Evolutionary conservation across 1,140 invertebrate species (phyloP).

Genomic region (Ostrea edulis): DNA sequence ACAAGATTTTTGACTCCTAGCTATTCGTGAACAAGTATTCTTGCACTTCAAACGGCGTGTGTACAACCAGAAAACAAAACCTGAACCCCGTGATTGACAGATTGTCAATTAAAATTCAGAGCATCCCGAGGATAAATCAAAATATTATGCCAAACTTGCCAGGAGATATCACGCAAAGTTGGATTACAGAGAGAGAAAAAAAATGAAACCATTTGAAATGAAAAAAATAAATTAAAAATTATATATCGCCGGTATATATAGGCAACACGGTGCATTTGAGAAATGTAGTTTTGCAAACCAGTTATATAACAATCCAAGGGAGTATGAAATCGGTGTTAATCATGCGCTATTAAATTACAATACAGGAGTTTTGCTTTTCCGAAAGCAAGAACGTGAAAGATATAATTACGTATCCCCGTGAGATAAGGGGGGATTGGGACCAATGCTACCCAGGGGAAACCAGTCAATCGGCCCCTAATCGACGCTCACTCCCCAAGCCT

Average conservation of each 20-base stretch:
- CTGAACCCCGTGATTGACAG: no score
- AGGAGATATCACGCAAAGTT: not conserved
- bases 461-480: not conserved
- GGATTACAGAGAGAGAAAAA: not conserved
- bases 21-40: not conserved
- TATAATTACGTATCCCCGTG: no score
- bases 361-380: not conserved
- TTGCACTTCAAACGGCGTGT: not conserved
- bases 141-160: constrained; percentile 20
- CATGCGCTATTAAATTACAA: not conserved
- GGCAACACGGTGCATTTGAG: no score
- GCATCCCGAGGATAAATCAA: constrained; percentile 17
- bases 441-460: not conserved
- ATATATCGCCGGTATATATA: no score
- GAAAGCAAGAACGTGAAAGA: not conserved
- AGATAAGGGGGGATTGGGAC: not conserved
- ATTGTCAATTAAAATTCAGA: constrained; percentile 11
- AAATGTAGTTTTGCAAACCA: no score
- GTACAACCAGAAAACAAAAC: not conserved
- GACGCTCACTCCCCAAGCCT: not conserved
- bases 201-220: no score
- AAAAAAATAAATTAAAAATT: no score
- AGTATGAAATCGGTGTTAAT: no score
- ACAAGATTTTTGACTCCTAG: not conserved
- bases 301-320: no score